phyloP scores from a whole-genome alignment of 2,797 vertebrate species.

The Cheirogaleus major region DNA sequence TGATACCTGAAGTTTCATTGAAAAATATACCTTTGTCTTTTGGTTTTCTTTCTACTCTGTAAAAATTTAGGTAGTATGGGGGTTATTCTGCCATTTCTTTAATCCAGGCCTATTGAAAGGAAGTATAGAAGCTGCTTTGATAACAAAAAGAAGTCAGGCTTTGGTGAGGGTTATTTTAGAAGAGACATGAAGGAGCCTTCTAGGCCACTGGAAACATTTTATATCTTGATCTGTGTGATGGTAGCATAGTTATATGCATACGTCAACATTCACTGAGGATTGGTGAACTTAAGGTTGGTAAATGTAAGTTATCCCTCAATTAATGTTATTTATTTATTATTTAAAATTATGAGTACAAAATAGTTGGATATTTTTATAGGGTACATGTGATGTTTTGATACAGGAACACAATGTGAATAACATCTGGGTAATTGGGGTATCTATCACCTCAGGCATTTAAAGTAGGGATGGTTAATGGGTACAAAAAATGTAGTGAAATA shows the following conservation, averaged over 20 bases:
- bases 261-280: not conserved
- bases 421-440: not conserved
- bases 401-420: not conserved
- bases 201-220: not conserved
- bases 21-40: not conserved
- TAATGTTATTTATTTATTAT: not conserved
- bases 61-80: fast-evolving
- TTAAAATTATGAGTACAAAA: not conserved
- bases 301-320: not conserved
- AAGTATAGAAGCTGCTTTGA: not conserved
- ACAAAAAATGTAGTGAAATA: not conserved
- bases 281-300: not conserved
- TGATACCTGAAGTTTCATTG: not conserved
- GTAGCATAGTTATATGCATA: fast-evolving
- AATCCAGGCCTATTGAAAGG: not conserved
- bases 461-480: not conserved
- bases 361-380: not conserved
- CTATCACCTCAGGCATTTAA: not conserved
- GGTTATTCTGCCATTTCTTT: fast-evolving
- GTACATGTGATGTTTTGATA: not conserved
- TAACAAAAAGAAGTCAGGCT: not conserved
- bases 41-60: not conserved
- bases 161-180: not conserved
- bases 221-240: fast-evolving
- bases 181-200: not conserved